A percentile compares a stretch with the other conserved stretches of the same genome.
These are phyloP conservation scores for Xiphorhynchus erythropygius DNA, from an alignment of 2,797 vertebrate genomes.

Conservation along the genomic window DNA sequence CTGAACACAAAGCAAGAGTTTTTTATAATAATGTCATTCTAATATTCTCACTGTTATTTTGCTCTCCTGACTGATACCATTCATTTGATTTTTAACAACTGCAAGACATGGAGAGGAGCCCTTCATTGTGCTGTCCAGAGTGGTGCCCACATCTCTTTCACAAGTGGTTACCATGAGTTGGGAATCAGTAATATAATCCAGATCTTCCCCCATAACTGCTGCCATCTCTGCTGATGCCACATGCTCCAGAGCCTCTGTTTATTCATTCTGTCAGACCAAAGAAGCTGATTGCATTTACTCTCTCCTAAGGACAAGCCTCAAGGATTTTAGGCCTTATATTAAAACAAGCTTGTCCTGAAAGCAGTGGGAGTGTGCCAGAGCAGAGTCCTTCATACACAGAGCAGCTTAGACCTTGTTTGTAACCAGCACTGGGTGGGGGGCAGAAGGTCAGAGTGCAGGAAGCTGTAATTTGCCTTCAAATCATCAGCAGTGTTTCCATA, in stretches of 20 bases:
- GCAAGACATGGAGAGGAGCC: not conserved
- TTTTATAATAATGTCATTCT: not conserved
- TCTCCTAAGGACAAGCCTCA: slow-evolving; percentile 24
- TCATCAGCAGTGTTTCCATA: not conserved
- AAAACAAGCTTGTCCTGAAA: slow-evolving; percentile 56
- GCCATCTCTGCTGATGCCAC: not conserved
- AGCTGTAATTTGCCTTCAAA: slow-evolving; percentile 7
- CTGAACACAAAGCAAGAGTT: not conserved
- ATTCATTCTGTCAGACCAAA: slow-evolving; percentile 50
- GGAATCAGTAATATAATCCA: not conserved
- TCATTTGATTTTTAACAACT: not conserved
- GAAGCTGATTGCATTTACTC: slow-evolving; percentile 36
- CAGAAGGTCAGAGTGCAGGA: not conserved
- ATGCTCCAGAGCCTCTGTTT: not conserved
- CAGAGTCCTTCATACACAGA: slow-evolving; percentile 13
- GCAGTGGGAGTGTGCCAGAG: slow-evolving; percentile 2
- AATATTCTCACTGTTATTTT: not conserved
- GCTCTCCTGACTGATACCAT: not conserved
- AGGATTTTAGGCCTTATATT: slow-evolving; percentile 44
- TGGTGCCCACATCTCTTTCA: not conserved
- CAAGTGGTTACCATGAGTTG: not conserved
- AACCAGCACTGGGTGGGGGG: not conserved
- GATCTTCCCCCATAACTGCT: not conserved
- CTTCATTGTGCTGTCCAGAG: not conserved
- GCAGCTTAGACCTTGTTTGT: not conserved